phyloP scores from a whole-genome alignment of 2,797 vertebrate species.

The Phalloptychus januarius region DNA sequence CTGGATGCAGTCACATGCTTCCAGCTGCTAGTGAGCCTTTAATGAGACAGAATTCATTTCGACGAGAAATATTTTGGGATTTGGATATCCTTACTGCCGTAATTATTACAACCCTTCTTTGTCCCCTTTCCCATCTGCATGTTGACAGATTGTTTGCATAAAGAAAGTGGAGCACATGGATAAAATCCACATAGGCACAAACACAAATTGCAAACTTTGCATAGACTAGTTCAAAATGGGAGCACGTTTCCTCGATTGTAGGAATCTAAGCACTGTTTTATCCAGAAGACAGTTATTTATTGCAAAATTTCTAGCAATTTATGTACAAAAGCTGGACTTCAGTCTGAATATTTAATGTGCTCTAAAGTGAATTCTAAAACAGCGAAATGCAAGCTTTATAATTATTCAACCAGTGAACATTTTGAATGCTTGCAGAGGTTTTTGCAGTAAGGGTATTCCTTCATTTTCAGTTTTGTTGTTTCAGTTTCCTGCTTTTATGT shows the following conservation, averaged over 20 bases:
- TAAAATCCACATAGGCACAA: not conserved
- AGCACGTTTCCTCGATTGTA: not conserved
- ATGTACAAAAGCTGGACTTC: too few relatives aligned
- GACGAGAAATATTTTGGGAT: not conserved
- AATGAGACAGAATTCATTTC: not conserved
- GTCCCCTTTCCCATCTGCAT: not conserved
- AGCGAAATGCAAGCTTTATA: too few relatives aligned
- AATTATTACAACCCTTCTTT: not conserved
- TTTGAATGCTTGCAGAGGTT: too few relatives aligned
- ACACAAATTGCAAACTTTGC: not conserved
- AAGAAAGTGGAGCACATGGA: not conserved
- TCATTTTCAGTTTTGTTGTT: too few relatives aligned
- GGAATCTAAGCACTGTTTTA: not conserved
- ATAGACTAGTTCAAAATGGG: not conserved
- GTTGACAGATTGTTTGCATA: conserved; percentile 1
- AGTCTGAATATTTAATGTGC: too few relatives aligned
- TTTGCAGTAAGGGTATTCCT: too few relatives aligned
- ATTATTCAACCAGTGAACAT: too few relatives aligned
- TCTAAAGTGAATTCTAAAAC: too few relatives aligned
- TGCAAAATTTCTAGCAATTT: too few relatives aligned
- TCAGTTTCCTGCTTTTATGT: not conserved
- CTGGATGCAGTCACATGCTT: not conserved
- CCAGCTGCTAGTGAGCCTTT: not conserved
- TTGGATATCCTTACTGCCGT: not conserved
- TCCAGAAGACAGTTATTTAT: not conserved